Percentiles rank a stretch among this genome's conserved stretches.
Conservation (phyloP, 1,140 invertebrate genomes). For the Drosophila littoralis region DNA sequence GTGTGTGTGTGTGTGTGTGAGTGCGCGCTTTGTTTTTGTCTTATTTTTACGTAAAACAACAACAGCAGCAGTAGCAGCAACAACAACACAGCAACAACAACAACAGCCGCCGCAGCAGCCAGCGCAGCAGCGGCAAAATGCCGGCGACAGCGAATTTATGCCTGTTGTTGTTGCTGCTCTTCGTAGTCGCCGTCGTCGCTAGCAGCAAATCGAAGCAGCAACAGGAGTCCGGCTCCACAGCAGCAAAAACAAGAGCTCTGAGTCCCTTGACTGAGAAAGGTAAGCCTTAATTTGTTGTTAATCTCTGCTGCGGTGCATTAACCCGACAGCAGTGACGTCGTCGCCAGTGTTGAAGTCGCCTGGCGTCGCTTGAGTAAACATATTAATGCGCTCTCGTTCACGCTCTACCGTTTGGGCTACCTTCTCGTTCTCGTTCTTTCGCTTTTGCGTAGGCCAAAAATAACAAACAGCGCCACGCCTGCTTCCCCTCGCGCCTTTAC, state of each 20-base stretch:
- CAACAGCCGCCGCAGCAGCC: slow-evolving; percentile 40
- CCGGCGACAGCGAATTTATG: slow-evolving; percentile 72
- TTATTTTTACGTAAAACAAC: slow-evolving; percentile 36
- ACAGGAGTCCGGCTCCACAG: slow-evolving; percentile 61
- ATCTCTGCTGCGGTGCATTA: slow-evolving; percentile 43
- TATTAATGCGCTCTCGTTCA: slow-evolving; percentile 35
- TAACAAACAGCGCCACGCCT: slow-evolving; percentile 50
- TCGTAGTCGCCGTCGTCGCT: slow-evolving; percentile 35
- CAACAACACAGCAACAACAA: slow-evolving; percentile 40
- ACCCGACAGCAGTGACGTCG: slow-evolving; percentile 36
- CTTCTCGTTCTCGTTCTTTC: slow-evolving; percentile 4
- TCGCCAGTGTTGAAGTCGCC: background rate
- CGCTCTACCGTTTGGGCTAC: background rate
- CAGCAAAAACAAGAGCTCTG: slow-evolving; percentile 38
- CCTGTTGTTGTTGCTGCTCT: slow-evolving; percentile 67
- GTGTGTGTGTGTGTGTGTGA: slow-evolving; percentile 21
- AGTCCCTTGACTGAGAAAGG: slow-evolving; percentile 65
- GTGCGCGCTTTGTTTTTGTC: slow-evolving; percentile 38
- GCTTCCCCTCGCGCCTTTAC: slow-evolving; percentile 10
- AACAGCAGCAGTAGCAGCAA: slow-evolving; percentile 23
- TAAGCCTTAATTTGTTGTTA: slow-evolving; percentile 52
- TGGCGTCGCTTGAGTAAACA: slow-evolving; percentile 46
- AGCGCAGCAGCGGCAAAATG: slow-evolving; percentile 69
- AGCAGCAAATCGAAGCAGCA: slow-evolving; percentile 57
- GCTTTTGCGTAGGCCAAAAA: slow-evolving; percentile 64